phyloP scores from a whole-genome alignment of 2,797 vertebrate genomes.

The Semotilus atromaculatus region DNA sequence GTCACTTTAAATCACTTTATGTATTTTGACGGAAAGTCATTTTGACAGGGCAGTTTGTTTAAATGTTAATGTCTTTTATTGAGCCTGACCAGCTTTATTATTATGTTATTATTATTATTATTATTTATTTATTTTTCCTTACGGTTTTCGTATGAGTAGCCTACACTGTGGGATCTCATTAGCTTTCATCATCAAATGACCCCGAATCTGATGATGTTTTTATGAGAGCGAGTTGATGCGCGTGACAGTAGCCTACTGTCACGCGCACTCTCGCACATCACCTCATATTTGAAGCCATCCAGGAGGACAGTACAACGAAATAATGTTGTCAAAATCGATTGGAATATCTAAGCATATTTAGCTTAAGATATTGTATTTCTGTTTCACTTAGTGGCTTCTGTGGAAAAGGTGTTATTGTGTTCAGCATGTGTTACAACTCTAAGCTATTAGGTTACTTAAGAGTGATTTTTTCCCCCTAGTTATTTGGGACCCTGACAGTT shows the following conservation, averaged over 20 bases:
- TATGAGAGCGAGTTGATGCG: not conserved
- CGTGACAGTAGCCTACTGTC: not conserved
- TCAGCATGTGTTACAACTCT: not conserved
- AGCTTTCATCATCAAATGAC: constrained; percentile 2
- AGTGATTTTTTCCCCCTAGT: no score
- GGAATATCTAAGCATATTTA: not conserved
- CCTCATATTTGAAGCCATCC: not conserved
- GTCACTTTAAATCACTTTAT: not conserved
- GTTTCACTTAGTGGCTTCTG: constrained; percentile 11
- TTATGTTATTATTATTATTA: no score
- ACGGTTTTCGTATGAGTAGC: not conserved
- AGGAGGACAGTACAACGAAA: not conserved
- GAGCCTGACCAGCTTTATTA: not conserved
- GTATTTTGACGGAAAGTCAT: not conserved
- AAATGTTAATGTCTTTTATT: not conserved
- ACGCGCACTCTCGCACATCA: not conserved
- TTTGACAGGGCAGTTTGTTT: not conserved
- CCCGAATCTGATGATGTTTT: not conserved
- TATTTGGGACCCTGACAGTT: not conserved
- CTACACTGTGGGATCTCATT: not conserved
- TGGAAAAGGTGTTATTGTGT: not conserved
- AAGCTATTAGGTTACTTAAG: not conserved
- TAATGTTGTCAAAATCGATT: not conserved
- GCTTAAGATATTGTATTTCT: not conserved
- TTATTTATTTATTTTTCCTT: no score